Conservation (phyloP, 2,797 vertebrate species). For the Anguilla pacifica region DNA sequence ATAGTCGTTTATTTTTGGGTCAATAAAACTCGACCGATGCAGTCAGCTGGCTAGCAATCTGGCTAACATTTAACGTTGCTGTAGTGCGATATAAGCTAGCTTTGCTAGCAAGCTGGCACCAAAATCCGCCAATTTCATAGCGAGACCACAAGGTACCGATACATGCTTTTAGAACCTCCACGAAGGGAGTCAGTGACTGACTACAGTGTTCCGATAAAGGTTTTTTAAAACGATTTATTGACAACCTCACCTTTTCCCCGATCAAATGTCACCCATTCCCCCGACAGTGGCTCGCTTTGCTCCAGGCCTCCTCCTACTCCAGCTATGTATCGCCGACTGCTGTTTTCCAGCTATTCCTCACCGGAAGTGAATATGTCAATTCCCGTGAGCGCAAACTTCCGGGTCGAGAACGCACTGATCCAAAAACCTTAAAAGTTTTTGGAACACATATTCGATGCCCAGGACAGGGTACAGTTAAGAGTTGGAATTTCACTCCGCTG, state of each 20-base stretch:
- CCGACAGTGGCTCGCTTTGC: conserved; percentile 63
- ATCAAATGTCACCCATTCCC: conserved; percentile 75
- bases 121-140: conserved; percentile 28
- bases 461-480: not conserved
- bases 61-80: conserved; percentile 39
- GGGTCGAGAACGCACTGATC: conserved; percentile 20
- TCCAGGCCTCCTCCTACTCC: conserved; percentile 70
- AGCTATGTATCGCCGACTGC: conserved; percentile 68
- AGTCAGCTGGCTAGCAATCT: conserved; percentile 42
- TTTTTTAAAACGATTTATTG: not conserved
- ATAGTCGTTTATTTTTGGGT: not conserved
- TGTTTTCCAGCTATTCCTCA: conserved; percentile 63
- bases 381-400: conserved; percentile 34
- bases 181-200: not conserved
- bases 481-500: not conserved
- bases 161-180: conserved; percentile 6
- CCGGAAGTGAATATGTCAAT: conserved; percentile 69
- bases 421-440: not conserved
- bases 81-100: conserved; percentile 24
- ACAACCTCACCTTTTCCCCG: conserved; percentile 68
- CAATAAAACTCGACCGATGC: conserved; percentile 11
- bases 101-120: conserved; percentile 41
- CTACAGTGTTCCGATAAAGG: not conserved
- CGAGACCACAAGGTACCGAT: conserved; percentile 31
- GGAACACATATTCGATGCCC: not conserved